Evolutionary conservation across 1,140 invertebrate species (phyloP).

Genomic region (Eufriesea mexicana): DNA sequence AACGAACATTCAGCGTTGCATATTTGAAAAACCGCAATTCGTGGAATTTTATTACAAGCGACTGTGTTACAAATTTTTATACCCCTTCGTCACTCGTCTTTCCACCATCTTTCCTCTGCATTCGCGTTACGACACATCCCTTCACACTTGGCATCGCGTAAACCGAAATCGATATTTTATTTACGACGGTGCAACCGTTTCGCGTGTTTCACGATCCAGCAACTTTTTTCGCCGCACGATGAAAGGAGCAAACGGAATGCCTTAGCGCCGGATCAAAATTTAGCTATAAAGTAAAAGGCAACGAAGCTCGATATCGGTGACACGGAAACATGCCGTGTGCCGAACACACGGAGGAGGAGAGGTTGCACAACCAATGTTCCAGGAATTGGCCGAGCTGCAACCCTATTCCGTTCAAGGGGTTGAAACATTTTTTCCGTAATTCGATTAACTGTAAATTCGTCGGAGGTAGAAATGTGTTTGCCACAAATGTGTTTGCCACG

Average conservation of each 20-base stretch:
- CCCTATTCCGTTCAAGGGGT: too few species aligned
- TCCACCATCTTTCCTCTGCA: neutral
- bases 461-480: too few species aligned
- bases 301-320: neutral
- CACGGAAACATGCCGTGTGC: neutral
- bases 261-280: neutral
- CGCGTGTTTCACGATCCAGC: neutral
- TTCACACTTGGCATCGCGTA: neutral
- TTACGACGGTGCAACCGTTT: neutral
- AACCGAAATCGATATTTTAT: constrained; percentile 27
- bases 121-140: neutral
- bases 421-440: too few species aligned
- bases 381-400: too few species aligned
- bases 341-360: neutral
- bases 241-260: neutral
- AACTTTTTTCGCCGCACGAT: neutral
- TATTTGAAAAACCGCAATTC: neutral
- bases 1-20: constrained; percentile 4
- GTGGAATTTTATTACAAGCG: constrained; percentile 16
- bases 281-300: neutral
- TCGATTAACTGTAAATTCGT: too few species aligned
- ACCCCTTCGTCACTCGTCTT: neutral
- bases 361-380: neutral
- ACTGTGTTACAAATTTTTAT: constrained; percentile 9
- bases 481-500: too few species aligned